Conservation (phyloP, 2,113 vertebrate species). For the Nothoprocta pentlandii region DNA sequence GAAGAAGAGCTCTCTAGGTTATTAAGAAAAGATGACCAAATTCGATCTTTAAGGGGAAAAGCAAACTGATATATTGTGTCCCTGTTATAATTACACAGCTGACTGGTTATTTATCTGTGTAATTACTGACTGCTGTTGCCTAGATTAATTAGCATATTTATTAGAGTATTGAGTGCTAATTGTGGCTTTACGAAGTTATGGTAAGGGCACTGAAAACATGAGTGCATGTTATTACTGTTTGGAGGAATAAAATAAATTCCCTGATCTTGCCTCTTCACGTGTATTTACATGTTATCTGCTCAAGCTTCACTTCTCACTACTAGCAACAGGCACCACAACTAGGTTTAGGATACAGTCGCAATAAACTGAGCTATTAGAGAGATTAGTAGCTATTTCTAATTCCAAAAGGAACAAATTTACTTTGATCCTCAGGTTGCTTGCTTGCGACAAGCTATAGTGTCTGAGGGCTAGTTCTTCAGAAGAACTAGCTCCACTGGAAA, state of each 20-base stretch:
- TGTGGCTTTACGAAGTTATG: neutral
- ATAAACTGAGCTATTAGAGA: neutral
- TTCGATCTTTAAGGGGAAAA: neutral
- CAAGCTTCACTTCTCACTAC: neutral
- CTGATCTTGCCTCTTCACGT: accelerated
- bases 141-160: neutral
- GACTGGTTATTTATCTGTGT: neutral
- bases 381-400: neutral
- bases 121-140: neutral
- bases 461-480: neutral
- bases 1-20: neutral
- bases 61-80: neutral
- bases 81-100: neutral
- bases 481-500: neutral
- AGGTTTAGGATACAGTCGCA: neutral
- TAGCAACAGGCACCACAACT: neutral
- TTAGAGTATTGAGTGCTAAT: neutral
- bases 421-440: neutral
- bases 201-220: neutral
- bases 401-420: neutral
- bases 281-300: neutral
- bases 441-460: accelerated
- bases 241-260: neutral
- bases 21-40: neutral
- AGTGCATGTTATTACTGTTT: neutral